A percentile compares a stretch with the other conserved stretches of the same genome.
These are phyloP conservation scores for Peromyscus nudipes DNA, from an alignment of 2,797 vertebrate species.

Conservation along the genomic window DNA sequence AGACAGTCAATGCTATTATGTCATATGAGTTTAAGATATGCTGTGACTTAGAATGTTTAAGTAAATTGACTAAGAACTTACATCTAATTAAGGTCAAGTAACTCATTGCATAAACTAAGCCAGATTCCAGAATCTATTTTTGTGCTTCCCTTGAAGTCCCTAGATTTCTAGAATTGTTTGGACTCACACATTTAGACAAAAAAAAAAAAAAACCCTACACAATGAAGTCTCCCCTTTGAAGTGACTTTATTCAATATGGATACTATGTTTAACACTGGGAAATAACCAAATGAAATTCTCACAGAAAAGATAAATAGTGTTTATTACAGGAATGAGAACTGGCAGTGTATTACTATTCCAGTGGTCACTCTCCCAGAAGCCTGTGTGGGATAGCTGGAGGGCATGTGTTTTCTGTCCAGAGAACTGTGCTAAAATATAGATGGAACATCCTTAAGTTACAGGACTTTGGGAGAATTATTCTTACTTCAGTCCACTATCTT, in stretches of 20 bases:
- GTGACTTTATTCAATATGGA: not conserved
- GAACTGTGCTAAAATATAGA: not conserved
- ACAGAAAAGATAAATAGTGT: not conserved
- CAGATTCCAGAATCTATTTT: not conserved
- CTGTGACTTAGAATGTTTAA: not conserved
- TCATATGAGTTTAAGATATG: not conserved
- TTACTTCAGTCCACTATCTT: not conserved
- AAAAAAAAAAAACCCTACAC: not conserved
- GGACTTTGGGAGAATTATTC: not conserved
- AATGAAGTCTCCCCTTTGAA: not conserved
- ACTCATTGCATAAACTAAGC: not conserved
- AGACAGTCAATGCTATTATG: not conserved
- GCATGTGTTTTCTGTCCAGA: not conserved
- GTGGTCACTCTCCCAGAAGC: not conserved
- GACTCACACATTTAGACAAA: not conserved
- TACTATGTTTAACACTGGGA: not conserved
- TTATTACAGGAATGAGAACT: not conserved
- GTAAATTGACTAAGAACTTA: not conserved
- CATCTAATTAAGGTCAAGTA: not conserved
- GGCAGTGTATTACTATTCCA: not conserved
- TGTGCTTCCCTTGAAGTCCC: not conserved
- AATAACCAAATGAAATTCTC: not conserved
- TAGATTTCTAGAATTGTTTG: not conserved
- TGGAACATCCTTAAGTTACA: not conserved
- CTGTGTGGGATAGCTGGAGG: not conserved